A percentile compares a stretch with the other conserved stretches of the same genome.
Conservation (phyloP, 2,888 invertebrate species). For the Cylindroiulus punctatus region DNA sequence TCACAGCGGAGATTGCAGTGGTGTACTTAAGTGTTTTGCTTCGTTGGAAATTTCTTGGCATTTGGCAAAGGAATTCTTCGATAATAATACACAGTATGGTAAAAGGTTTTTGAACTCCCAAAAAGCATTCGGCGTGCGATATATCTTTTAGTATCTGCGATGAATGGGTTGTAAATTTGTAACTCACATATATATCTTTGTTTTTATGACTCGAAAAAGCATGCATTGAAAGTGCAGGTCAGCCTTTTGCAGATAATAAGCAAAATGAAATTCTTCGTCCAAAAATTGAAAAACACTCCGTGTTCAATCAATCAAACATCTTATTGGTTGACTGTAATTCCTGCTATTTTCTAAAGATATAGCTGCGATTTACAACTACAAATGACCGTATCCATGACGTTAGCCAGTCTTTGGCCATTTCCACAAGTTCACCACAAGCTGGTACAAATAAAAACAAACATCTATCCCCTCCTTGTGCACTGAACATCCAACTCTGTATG, state of each 20-base stretch:
- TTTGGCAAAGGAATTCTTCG: neutral
- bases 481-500: too few relatives aligned
- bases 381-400: neutral
- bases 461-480: too few relatives aligned
- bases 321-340: neutral
- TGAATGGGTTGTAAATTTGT: constrained; percentile 33
- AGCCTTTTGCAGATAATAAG: neutral
- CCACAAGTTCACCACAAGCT: too few relatives aligned
- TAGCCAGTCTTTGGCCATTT: too few relatives aligned
- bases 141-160: constrained; percentile 28
- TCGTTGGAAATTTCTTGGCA: neutral
- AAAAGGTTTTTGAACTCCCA: neutral
- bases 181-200: constrained; percentile 15
- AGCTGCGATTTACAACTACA: neutral
- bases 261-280: constrained; percentile 14
- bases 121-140: neutral
- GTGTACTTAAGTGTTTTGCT: neutral
- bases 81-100: neutral
- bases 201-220: neutral
- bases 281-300: constrained; percentile 15
- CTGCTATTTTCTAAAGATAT: neutral
- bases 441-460: too few relatives aligned
- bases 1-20: too few relatives aligned
- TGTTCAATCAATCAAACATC: constrained; percentile 10
- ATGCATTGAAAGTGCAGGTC: neutral